Evolutionary conservation across 2,113 vertebrate species (phyloP), one percentile per base, ranked within the genome.

Genomic region (Boulengeromyrus knoepffleri): DNA sequence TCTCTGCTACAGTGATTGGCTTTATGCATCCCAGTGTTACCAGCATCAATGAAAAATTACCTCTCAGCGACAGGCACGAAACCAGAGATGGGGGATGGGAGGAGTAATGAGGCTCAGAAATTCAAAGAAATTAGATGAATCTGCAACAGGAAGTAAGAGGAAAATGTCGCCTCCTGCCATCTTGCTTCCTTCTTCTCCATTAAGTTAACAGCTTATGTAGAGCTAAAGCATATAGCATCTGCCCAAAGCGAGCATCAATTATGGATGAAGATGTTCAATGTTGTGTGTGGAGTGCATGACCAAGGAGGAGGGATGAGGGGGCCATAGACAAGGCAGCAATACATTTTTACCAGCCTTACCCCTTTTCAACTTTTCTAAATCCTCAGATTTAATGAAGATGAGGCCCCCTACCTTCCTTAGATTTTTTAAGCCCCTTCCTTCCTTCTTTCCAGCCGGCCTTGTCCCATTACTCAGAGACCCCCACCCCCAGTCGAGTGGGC

Each of bases 151-250:
- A 93, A 94, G 95, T 93, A 92, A 94, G 89, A 94, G 94, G 89
- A 49, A 94, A 95, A 89, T 91, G 93, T 95, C 97, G 97, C 97
- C 97, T 99, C 96, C 96, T 95, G 96, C 92, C 97, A 97, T 97
- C 97, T 97, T 52, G 94, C 95, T 96, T 93, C 93, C 95, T 96
- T 94, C 94, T 95, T 95, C 95, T 97, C 96, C 96, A 96, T 96
- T 96, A 95, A 96, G 93, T 94, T 93, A 94, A 96, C 96, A 97
- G 97, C 96, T 96, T 96, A 93, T 93, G 93, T 94, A 94, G 94
- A 95, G 93, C 95, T 96, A 95, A 96, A 93, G 94, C 96, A 92
- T 92, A 93, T 92, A 96, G 96, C 96, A 96, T 96, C 95, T 97
- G 96, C 96, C 96, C 95, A 93, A 91, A 94, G 94, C 93, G 90